Evolutionary conservation across 2,888 invertebrate genomes (phyloP).

Genomic region (Apotomis turbidana): DNA sequence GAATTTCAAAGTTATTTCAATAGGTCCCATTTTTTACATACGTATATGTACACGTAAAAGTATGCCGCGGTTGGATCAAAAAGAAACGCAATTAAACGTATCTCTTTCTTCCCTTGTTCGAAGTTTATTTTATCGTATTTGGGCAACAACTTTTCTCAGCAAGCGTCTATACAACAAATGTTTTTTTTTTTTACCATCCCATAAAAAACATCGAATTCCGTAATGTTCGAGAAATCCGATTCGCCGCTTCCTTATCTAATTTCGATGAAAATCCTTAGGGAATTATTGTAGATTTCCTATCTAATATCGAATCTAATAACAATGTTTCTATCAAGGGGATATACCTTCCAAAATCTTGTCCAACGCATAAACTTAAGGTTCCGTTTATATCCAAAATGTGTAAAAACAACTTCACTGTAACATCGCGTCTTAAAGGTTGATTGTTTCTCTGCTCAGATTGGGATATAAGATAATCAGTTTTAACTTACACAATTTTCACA

Average conservation of each 20-base stretch:
- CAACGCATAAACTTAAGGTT: background rate
- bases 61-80: background rate
- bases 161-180: background rate
- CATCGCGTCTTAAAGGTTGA: too few species aligned
- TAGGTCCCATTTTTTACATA: background rate
- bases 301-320: slow-evolving; percentile 14
- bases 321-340: slow-evolving; percentile 2
- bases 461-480: too few species aligned
- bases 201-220: background rate
- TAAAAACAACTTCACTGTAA: too few species aligned
- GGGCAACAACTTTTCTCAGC: background rate
- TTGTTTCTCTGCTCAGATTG: too few species aligned
- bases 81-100: background rate
- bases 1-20: too few species aligned
- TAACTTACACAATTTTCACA: too few species aligned
- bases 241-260: background rate
- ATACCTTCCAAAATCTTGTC: background rate
- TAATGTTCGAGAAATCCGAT: slow-evolving; percentile 3
- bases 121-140: background rate
- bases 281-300: slow-evolving; percentile 12
- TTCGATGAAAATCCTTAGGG: slow-evolving; percentile 7
- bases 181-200: too few species aligned
- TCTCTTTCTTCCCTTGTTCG: background rate
- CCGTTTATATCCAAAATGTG: background rate
- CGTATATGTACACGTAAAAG: background rate